Percentiles rank a stretch among this genome's conserved stretches.
Conservation (phyloP, 2,113 vertebrate genomes). For the Microtus montanus region DNA sequence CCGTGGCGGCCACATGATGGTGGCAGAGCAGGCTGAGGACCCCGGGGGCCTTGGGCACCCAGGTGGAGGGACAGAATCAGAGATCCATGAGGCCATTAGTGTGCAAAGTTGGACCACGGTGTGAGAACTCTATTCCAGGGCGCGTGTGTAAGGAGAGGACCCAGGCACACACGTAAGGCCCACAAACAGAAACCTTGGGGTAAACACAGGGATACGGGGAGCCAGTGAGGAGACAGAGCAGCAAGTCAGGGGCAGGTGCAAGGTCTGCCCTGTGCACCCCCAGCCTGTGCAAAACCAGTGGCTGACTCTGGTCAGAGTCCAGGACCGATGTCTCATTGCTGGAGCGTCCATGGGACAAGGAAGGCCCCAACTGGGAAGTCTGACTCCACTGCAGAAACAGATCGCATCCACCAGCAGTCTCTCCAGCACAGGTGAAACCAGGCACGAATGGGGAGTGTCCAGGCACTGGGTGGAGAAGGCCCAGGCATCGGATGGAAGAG, state of each 20-base stretch:
- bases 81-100: neutral
- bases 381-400: neutral
- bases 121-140: conserved; percentile 12
- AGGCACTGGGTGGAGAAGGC: neutral
- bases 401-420: neutral
- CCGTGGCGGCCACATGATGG: rapidly evolving
- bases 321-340: neutral
- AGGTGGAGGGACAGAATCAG: neutral
- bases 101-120: neutral
- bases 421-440: neutral
- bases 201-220: neutral
- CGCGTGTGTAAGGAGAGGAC: neutral
- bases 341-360: neutral
- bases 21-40: neutral
- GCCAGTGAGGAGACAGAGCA: conserved; percentile 18
- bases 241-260: neutral
- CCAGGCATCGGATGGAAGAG: neutral
- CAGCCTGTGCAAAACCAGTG: neutral
- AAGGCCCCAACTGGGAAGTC: neutral
- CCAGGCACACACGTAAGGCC: neutral
- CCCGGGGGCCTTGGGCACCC: neutral
- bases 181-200: neutral
- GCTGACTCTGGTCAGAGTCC: neutral
- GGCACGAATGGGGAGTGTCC: neutral
- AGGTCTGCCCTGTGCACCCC: neutral